Conservation (phyloP, 1,140 invertebrate species). For the Scaptodrosophila lebanonensis region DNA sequence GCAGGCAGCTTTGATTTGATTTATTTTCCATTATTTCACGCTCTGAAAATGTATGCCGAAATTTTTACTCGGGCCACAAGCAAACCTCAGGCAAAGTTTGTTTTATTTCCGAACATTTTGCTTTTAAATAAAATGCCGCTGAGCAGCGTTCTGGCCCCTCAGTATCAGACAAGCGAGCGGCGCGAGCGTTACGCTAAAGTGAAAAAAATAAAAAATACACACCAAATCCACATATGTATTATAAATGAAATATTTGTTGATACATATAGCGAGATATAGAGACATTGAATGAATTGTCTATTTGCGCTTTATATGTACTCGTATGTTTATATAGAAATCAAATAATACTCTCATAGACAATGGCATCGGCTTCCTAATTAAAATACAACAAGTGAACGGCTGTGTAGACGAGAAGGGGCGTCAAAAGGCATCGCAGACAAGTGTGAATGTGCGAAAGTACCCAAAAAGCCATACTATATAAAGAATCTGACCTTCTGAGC, state of each 20-base stretch:
- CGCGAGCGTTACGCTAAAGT: slow-evolving; percentile 56
- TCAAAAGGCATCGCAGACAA: slow-evolving; percentile 19
- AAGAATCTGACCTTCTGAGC: slow-evolving; percentile 41
- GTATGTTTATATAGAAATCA: no score
- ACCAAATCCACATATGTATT: slow-evolving; percentile 22
- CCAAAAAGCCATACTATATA: slow-evolving; percentile 9
- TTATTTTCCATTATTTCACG: slow-evolving; percentile 46
- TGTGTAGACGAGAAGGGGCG: slow-evolving; percentile 25
- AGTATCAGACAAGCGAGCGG: slow-evolving; percentile 59
- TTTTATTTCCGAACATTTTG: slow-evolving; percentile 54
- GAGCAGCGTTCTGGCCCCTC: slow-evolving; percentile 36
- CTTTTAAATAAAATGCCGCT: slow-evolving; percentile 48
- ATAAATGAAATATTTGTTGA: slow-evolving; percentile 4
- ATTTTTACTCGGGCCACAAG: slow-evolving; percentile 18
- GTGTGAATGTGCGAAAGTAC: slow-evolving; percentile 11
- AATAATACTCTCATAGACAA: slow-evolving; percentile 11
- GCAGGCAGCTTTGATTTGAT: slow-evolving; percentile 37
- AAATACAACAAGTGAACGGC: slow-evolving; percentile 9
- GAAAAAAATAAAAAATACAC: slow-evolving; percentile 22
- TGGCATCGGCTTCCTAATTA: slow-evolving; percentile 51
- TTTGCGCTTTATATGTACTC: slow-evolving; percentile 23
- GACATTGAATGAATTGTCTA: slow-evolving; percentile 32
- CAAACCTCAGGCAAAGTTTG: slow-evolving; percentile 13
- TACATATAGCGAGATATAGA: slow-evolving; percentile 12
- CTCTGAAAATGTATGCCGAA: slow-evolving; percentile 28